Percentiles rank a stretch among this genome's conserved stretches.
phyloP scores from a whole-genome alignment of 2,797 vertebrate species.

The Xiphophorus birchmanni region DNA sequence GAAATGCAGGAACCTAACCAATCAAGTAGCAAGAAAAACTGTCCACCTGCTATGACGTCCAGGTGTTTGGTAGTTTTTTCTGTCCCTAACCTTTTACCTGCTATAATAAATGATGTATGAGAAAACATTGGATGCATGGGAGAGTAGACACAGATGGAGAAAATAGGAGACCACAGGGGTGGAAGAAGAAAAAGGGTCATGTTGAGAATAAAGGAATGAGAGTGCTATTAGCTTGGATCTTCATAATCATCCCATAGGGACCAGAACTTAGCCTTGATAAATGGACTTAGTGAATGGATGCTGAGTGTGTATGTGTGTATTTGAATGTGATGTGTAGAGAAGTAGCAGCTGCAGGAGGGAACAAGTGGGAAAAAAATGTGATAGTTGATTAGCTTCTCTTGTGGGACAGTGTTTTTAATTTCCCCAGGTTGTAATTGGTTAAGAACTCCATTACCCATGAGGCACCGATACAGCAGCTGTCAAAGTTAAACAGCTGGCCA shows the following conservation, averaged over 20 bases:
- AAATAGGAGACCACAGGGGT: conserved; percentile 72
- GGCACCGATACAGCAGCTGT: conserved; percentile 72
- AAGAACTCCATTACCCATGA: conserved; percentile 79
- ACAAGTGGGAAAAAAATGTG: conserved; percentile 34
- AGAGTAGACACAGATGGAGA: conserved; percentile 60
- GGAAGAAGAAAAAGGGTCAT: conserved; percentile 48
- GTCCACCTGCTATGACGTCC: conserved; percentile 47
- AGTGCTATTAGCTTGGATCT: conserved; percentile 76
- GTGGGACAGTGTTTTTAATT: conserved; percentile 77
- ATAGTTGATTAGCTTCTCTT: conserved; percentile 68
- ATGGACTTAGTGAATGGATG: conserved; percentile 65
- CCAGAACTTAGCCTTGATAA: conserved; percentile 79
- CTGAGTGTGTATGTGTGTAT: conserved; percentile 31
- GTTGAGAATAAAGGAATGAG: conserved; percentile 69
- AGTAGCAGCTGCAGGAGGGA: conserved; percentile 65
- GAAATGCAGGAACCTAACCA: conserved; percentile 1
- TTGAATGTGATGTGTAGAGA: conserved; percentile 44
- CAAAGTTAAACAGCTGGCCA: conserved; percentile 74
- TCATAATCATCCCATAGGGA: conserved; percentile 79
- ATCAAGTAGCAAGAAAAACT: conserved; percentile 16
- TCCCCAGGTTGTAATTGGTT: conserved; percentile 78
- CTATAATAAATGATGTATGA: conserved; percentile 68
- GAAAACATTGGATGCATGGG: conserved; percentile 34
- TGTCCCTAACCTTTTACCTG: conserved; percentile 58
- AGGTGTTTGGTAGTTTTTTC: conserved; percentile 58